These are phyloP conservation scores for Drosophila pegasa DNA, from an alignment of 2,888 invertebrate genomes.

Conservation along the genomic window DNA sequence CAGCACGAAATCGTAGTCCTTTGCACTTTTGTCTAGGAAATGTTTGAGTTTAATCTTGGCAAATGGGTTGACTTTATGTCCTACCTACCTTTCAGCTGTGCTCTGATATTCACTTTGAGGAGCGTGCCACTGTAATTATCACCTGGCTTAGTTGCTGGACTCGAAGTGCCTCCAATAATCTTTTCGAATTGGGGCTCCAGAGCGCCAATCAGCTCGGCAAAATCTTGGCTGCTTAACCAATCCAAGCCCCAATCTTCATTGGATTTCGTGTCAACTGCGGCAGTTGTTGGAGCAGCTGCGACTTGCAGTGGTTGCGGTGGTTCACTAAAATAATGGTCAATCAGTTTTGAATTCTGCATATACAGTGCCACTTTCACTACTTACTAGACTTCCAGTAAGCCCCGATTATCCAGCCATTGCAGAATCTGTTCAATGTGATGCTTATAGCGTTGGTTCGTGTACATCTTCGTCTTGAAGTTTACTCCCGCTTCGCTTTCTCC, in stretches of 20 bases:
- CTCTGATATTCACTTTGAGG: constrained; percentile 60
- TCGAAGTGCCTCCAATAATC: constrained; percentile 27
- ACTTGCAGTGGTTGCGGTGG: neutral
- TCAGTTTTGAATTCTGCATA: neutral
- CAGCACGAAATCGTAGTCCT: constrained; percentile 52
- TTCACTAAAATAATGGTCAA: constrained; percentile 15
- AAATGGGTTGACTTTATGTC: neutral
- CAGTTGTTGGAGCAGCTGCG: neutral
- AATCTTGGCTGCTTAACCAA: constrained; percentile 51
- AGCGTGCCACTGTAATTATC: constrained; percentile 70
- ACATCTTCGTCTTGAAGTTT: constrained; percentile 69
- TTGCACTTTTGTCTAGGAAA: constrained; percentile 36
- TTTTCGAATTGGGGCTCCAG: constrained; percentile 46
- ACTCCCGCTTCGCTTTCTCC: constrained; percentile 24
- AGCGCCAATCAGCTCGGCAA: constrained; percentile 29
- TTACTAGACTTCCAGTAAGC: constrained; percentile 68
- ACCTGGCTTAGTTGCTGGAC: constrained; percentile 54
- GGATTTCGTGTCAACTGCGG: neutral
- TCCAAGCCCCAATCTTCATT: constrained; percentile 3
- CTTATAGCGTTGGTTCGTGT: constrained; percentile 70
- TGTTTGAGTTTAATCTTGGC: neutral
- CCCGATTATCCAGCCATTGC: constrained; percentile 81
- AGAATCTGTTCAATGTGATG: constrained; percentile 68
- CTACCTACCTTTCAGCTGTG: constrained; percentile 59
- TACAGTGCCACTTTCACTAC: constrained; percentile 21